Evolutionary conservation across 2,797 vertebrate species (phyloP), one percentile per base, ranked within the genome.

Genomic region (Scolopax bukidnonensis): DNA sequence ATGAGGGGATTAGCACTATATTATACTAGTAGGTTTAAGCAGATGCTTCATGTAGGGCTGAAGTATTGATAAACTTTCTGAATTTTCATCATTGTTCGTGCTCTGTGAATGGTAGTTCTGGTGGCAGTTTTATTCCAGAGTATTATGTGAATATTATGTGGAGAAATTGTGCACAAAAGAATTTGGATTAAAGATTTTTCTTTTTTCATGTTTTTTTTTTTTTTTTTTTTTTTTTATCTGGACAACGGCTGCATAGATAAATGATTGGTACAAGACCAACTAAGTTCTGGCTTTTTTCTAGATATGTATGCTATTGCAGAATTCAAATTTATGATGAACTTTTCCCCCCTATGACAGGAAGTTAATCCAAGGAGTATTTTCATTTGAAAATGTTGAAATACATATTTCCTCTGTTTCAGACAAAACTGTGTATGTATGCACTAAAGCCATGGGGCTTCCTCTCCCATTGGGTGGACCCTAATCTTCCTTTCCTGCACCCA

Each of bases 261-360:
- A 81, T 7, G 11, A 28, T 10, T 65, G 13, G 10, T 20, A 57
- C 6, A 25, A 4, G 12, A 38, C 3, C 16, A 25, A 4, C 1
- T 18, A 47, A 74, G 2, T 14, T 38, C 1, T 1, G 6, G 4
- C 15, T 45, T 30, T 83, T 69, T 69, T 64, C 12, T 81, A 32
- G 6, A 23, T 71, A 19, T 0, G 0, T 51, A 25, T 20, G 4
- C 3, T 40, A 51, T 27, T 27, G 15, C 10, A 84, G 18, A 3
- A 56, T 33, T 59, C 2, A 17, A 45, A 69, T 47, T 65, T 56
- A n/a, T 11, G 8, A 71, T 28, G 1, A 81, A 10, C 20, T 51
- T 15, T 70, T 88, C 67, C 21, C 23, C 70, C 6, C 3, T 17
- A n/a, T 4, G 3, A 12, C 17, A 54, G 33, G 6, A 64, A 45